Base-by-base conservation (phyloP, 1,140 invertebrate genomes). In the Capitella teleta region DNA sequence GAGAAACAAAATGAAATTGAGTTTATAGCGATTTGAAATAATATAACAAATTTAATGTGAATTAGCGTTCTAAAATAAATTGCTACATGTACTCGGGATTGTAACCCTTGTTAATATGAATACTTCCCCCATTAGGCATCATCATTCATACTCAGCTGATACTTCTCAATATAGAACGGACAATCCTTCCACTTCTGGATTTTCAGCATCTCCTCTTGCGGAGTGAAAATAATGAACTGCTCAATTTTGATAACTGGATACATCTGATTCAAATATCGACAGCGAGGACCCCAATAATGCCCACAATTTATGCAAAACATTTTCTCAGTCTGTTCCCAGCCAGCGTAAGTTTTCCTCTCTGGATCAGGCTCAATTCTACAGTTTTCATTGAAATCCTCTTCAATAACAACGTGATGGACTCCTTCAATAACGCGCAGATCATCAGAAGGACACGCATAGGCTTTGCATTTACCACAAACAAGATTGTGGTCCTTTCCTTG, bases 171-270 rank as follows among this genome's bases (percentile, higher is more conserved):
- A n/a, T n/a, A n/a, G 40, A 53, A 53, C 34, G 52, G 52, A 2
- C 34, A 37, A 1, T 53, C 37, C 24, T 53, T 53, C 52, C 46
- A 53, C 23, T 47, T 49, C 24, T 53, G 48, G 37, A 44, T 49
- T 3, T 19, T 28, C 26, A 47, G 47, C 32, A 24, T 51, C 12
- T 51, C 47, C 6, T 50, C 55, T 6, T 37, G 30, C 3, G 38
- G 36, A 38, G 61, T 55, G 3, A 53, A 42, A 2, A 62, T 32
- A n/a, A 49, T 23, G 40, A 62, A 60, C 23, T 55, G 56, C 6
- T 51, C 32, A 28, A 63, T 56, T 30, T 62, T 62, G 12, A 63
- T 37, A 4, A 62, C 48, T 5, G 60, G 56, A 28, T 61, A 61
- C 23, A 47, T 36, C 5, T 51, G 45, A 2, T 47, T 49, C 16